Percentiles rank a stretch among this genome's conserved stretches.
phyloP scores from a whole-genome alignment of 1,140 invertebrate genomes.

The Ceratina calcarata region DNA sequence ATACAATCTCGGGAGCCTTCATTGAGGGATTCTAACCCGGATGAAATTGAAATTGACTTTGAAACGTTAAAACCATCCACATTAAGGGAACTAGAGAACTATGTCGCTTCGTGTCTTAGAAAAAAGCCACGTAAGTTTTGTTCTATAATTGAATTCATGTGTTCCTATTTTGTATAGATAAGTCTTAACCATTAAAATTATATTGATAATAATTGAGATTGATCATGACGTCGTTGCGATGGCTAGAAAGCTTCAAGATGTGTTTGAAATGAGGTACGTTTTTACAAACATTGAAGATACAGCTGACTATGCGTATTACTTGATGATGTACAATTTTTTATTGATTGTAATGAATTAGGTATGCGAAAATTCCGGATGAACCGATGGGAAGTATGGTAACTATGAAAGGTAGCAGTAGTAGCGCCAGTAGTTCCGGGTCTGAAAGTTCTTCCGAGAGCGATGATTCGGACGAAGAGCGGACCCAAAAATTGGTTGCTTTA shows the following conservation, averaged over 20 bases:
- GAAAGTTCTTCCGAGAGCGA: constrained; percentile 88
- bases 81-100: constrained; percentile 97
- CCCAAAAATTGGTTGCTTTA: constrained; percentile 90
- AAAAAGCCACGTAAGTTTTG: constrained; percentile 96
- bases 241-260: constrained; percentile 97
- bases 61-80: constrained; percentile 99
- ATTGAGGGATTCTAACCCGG: constrained; percentile 98
- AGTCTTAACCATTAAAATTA: no score
- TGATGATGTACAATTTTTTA: neutral
- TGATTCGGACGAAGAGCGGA: constrained; percentile 91
- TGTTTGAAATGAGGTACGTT: constrained; percentile 95
- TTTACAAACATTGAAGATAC: neutral
- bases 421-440: constrained; percentile 86
- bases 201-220: no score
- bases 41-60: constrained; percentile 99
- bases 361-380: constrained; percentile 97
- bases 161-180: no score
- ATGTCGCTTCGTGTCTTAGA: constrained; percentile 98
- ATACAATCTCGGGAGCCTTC: constrained; percentile 99
- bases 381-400: constrained; percentile 80
- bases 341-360: constrained; percentile 77
- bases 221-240: constrained; percentile 98
- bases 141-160: no score
- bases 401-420: constrained; percentile 76
- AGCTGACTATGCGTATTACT: neutral